phyloP scores from a whole-genome alignment of 1,140 invertebrate genomes.

The Theocolax elegans region DNA sequence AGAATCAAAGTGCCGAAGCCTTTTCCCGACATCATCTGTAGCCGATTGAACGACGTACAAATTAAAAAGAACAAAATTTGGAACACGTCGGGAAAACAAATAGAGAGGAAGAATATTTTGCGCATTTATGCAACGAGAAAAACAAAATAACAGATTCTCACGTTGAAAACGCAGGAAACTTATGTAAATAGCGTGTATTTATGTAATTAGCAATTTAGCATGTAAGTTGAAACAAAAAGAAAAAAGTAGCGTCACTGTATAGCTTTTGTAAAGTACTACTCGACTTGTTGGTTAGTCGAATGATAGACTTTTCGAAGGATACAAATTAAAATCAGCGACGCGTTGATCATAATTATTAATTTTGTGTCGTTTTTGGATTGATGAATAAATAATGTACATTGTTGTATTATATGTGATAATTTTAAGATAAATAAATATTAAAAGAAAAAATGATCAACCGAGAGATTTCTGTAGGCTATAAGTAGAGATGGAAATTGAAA shows the following conservation, averaged over 20 bases:
- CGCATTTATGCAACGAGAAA: slow-evolving; percentile 30
- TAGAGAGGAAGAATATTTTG: slow-evolving; percentile 5
- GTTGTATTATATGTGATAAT: slow-evolving; percentile 43
- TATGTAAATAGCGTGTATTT: slow-evolving; percentile 66
- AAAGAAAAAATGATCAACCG: slow-evolving; percentile 19
- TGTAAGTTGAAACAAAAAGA: slow-evolving; percentile 30
- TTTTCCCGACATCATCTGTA: neutral
- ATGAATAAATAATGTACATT: slow-evolving; percentile 50
- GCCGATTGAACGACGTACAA: neutral
- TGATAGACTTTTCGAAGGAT: slow-evolving; percentile 12
- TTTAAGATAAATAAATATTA: slow-evolving; percentile 28
- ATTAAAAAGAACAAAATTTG: neutral
- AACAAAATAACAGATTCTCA: slow-evolving; percentile 26
- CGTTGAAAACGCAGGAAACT: slow-evolving; percentile 40
- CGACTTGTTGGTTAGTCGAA: slow-evolving; percentile 24
- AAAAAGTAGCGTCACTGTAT: too few relatives aligned
- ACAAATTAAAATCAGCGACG: slow-evolving; percentile 8
- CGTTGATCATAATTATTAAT: slow-evolving; percentile 14
- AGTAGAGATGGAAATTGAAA: slow-evolving; percentile 27
- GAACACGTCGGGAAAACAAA: slow-evolving; percentile 16
- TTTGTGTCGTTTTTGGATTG: slow-evolving; percentile 24
- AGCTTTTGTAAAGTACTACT: slow-evolving; percentile 32
- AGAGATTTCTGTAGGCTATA: slow-evolving; percentile 30
- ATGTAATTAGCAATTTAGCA: slow-evolving; percentile 62
- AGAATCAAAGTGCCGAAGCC: slow-evolving; percentile 11